Conservation (phyloP, 2,797 vertebrate species). For the Merluccius polli region DNA sequence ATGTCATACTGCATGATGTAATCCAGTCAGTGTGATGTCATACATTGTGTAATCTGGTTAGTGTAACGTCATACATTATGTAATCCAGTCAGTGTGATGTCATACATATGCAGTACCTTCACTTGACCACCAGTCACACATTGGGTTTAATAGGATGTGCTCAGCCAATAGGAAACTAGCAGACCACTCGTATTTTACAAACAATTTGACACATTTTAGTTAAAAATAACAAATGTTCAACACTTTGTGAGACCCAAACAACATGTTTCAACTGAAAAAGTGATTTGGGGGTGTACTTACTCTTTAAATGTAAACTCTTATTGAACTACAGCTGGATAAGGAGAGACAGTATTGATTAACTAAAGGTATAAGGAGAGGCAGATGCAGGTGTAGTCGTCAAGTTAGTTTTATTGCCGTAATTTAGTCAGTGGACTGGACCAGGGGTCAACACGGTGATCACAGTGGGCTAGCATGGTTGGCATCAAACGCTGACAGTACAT, state of each 20-base stretch:
- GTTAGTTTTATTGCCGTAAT: constrained; percentile 76
- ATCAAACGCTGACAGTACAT: constrained; percentile 59
- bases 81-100: not conserved
- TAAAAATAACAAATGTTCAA: too few species aligned
- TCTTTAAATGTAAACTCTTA: too few species aligned
- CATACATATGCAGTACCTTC: not conserved
- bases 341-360: not conserved
- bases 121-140: not conserved
- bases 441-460: constrained; percentile 65
- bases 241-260: too few species aligned
- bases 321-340: not conserved
- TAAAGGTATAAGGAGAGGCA: constrained; percentile 11
- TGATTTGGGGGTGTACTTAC: too few species aligned
- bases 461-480: constrained; percentile 51
- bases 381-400: constrained; percentile 46
- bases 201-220: too few species aligned
- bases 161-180: too few species aligned
- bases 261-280: too few species aligned
- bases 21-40: not conserved
- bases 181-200: too few species aligned
- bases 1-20: not conserved
- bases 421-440: constrained; percentile 50
- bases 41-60: not conserved
- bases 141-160: too few species aligned
- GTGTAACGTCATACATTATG: not conserved